Evolutionary conservation across 2,113 vertebrate genomes (phyloP), one percentile per base, ranked within the genome.

Genomic region (Dromiciops gliroides): DNA sequence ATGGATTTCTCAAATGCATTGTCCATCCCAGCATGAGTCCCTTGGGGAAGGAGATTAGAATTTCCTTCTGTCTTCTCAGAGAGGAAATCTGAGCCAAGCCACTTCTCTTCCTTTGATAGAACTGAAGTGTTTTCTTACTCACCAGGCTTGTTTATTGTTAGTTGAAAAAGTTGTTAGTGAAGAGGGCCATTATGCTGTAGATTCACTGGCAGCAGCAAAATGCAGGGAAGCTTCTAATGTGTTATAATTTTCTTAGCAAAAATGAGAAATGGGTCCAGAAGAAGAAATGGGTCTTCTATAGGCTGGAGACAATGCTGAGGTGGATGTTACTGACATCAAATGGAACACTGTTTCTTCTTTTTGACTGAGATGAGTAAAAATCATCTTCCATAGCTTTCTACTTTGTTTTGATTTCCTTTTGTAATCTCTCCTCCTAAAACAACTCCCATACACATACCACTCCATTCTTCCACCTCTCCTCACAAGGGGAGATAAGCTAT

Each of bases 81-180:
- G 50, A 52, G 51, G 44, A 91, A 94, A 95, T 19, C 44, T 90
- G 94, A 94, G 92, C 28, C 49, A 67, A 88, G 19, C 7, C 91
- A 10, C 11, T 44, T 48, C 95, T 31, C 50, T 50, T 52, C 1
- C 88, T 95, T 22, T 48, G 51, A 48, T 91, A 48, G 93, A 60
- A 51, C 23, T n/a, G n/a, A 56, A 83, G 67, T 83, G 25, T 26
- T 4, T 94, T 10, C 24, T 94, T 22, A 28, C 19, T 26, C 23
- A 92, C 60, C 94, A 91, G 88, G 89, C 49, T 94, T 89, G 51
- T 51, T 48, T 53, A 52, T 67, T 92, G 3, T 92, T 56, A 94
- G n/a, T 48, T 51, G 12, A 92, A 89, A 47, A 37, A 37, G 88
- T 94, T 93, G 26, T 67, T 92, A 26, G 37, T 48, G 49, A 44